phyloP scores from a whole-genome alignment of 2,113 vertebrate species.

The Promerops cafer region DNA sequence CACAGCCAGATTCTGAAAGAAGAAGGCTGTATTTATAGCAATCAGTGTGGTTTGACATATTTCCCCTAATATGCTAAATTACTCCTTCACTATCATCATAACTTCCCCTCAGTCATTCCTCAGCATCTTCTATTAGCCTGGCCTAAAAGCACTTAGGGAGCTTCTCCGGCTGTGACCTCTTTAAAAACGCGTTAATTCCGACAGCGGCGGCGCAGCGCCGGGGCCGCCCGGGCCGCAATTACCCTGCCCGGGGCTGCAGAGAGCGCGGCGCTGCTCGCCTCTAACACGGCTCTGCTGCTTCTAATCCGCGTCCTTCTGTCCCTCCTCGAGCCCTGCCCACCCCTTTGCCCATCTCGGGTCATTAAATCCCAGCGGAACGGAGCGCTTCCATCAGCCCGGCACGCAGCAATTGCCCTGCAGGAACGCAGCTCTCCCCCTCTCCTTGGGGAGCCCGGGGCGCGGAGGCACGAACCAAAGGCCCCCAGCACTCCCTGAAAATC shows the following conservation, averaged over 20 bases:
- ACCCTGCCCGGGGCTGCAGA: neutral
- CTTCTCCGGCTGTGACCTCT: slow-evolving; percentile 26
- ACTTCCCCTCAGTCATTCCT: slow-evolving; percentile 52
- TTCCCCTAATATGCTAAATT: slow-evolving; percentile 65
- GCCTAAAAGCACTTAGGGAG: slow-evolving; percentile 23
- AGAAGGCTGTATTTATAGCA: slow-evolving; percentile 61
- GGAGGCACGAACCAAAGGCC: fast-evolving
- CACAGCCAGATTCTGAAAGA: slow-evolving; percentile 56
- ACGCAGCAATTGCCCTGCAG: fast-evolving
- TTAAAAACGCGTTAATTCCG: neutral
- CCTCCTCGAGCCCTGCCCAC: neutral
- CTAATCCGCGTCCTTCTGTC: neutral
- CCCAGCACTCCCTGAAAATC: neutral
- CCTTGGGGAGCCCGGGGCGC: fast-evolving
- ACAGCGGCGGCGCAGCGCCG: neutral
- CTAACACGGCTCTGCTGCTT: neutral
- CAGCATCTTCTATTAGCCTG: slow-evolving; percentile 34
- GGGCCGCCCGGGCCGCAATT: neutral
- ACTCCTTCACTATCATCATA: slow-evolving; percentile 51
- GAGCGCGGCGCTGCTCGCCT: neutral
- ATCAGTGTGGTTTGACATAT: slow-evolving; percentile 66
- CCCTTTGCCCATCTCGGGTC: neutral
- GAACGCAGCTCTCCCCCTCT: neutral
- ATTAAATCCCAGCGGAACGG: neutral
- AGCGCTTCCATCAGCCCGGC: neutral